phyloP scores from a whole-genome alignment of 2,888 invertebrate genomes.

The Noctua janthe region DNA sequence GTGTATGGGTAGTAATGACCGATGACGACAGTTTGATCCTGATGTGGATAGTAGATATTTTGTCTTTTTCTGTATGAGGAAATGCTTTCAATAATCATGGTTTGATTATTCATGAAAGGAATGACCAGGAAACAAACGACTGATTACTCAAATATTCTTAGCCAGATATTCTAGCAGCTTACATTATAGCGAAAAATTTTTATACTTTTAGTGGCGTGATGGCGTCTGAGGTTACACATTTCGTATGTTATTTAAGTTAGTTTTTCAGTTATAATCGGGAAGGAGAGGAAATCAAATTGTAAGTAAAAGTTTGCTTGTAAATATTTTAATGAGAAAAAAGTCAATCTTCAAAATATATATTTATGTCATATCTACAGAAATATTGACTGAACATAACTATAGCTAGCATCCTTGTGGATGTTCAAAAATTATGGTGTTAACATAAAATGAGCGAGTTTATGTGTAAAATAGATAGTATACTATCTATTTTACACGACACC shows the following conservation, averaged over 20 bases:
- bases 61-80: background rate
- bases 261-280: too few species aligned
- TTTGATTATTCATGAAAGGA: background rate
- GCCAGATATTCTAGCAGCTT: background rate
- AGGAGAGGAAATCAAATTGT: too few species aligned
- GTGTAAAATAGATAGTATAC: too few species aligned
- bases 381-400: too few species aligned
- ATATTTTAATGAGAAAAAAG: too few species aligned
- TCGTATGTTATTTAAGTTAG: background rate
- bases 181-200: background rate
- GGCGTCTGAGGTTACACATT: background rate
- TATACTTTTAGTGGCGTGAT: background rate
- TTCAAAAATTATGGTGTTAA: too few species aligned
- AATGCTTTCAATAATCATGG: background rate
- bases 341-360: too few species aligned
- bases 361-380: too few species aligned
- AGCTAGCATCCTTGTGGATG: too few species aligned
- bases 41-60: background rate
- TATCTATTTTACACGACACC: too few species aligned
- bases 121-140: background rate
- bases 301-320: too few species aligned
- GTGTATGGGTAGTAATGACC: slow-evolving; percentile 27
- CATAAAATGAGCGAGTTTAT: too few species aligned
- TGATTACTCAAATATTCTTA: background rate
- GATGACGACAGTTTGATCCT: slow-evolving; percentile 40